Percentiles rank a stretch among this genome's conserved stretches.
phyloP scores from a whole-genome alignment of 2,797 vertebrate genomes.

The Scomberomorus guttatus region DNA sequence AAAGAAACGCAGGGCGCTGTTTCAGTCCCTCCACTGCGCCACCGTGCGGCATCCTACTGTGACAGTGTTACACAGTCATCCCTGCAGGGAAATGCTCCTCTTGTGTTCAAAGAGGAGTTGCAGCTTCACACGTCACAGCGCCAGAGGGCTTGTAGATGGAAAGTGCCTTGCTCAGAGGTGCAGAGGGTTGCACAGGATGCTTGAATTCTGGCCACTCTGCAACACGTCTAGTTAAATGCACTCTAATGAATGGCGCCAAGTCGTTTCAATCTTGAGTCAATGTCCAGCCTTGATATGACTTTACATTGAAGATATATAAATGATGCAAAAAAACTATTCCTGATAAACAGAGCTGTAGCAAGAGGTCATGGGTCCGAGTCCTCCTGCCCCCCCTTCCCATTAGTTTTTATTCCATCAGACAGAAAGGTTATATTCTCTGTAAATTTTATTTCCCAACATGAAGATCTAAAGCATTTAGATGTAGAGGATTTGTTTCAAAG shows the following conservation, averaged over 20 bases:
- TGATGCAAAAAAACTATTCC: no score
- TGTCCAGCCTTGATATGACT: not conserved
- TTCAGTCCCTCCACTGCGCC: conserved; percentile 64
- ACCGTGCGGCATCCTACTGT: conserved; percentile 36
- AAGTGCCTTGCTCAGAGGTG: not conserved
- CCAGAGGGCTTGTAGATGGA: no score
- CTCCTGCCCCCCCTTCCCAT: no score
- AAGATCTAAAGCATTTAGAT: not conserved
- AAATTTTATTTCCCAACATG: not conserved
- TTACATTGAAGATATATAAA: not conserved
- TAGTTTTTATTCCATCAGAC: no score
- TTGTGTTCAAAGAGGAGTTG: not conserved
- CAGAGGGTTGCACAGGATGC: no score
- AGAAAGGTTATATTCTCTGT: not conserved
- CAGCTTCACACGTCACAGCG: not conserved
- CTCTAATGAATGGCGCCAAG: not conserved
- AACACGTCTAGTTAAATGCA: not conserved
- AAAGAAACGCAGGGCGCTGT: not conserved
- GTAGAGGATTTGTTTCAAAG: not conserved
- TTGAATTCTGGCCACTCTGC: no score
- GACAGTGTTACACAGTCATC: not conserved
- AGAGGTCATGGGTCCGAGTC: no score
- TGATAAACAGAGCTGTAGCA: no score
- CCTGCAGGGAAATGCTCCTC: not conserved
- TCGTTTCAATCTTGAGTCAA: not conserved